Base-by-base conservation (phyloP, 2,888 invertebrate species). In the Trichacis sp. region DNA sequence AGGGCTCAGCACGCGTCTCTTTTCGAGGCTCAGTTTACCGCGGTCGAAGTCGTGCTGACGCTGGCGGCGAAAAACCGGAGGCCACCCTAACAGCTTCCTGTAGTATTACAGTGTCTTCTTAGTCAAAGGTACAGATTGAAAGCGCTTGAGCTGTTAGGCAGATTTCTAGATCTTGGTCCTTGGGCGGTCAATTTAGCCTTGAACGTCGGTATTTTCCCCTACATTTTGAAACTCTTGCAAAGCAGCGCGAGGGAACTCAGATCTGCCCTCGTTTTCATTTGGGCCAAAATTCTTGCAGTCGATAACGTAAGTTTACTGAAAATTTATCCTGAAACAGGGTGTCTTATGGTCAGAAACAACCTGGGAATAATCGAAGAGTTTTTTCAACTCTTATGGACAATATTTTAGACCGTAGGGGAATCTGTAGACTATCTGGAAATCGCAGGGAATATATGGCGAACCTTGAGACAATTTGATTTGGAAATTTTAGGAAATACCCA, bases 151-250 rank as follows among this genome's bases (percentile, higher is more conserved):
- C 88, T 98, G 68, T 88, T 99, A 45, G 96, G 97, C 53, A 89
- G 91, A 55, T 99, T 98, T 86, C 88, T 99, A 62, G 97, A 99
- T 85, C 89, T 98, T 65, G 99, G 99, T 42, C 92, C 93, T 0
- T 94, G 94, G 94, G 98, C 98, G 11, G 98, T 98, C 43, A 95
- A 95, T 85, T 88, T 97, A 72, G 97, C 98, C 52, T 88, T 99
- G 18, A 94, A 94, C 54, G 99, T 99, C 45, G 98, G 99, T 73
- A 98, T 99, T 81, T 99, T 98, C 85, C 99, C 99, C 0, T 99
- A 99, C 85, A 97, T 99, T 76, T 88, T 99, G 55, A 98, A 98
- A 86, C 86, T 99, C 73, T 88, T 99, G 75, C 98, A 99, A 86
- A 97, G 97, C 75, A 93, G 94, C 68, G 97, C 97, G 1, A 89